Percentiles rank a stretch among this genome's conserved stretches.
Evolutionary conservation across 2,888 invertebrate species (phyloP).

Genomic region (Coleophora deauratella): DNA sequence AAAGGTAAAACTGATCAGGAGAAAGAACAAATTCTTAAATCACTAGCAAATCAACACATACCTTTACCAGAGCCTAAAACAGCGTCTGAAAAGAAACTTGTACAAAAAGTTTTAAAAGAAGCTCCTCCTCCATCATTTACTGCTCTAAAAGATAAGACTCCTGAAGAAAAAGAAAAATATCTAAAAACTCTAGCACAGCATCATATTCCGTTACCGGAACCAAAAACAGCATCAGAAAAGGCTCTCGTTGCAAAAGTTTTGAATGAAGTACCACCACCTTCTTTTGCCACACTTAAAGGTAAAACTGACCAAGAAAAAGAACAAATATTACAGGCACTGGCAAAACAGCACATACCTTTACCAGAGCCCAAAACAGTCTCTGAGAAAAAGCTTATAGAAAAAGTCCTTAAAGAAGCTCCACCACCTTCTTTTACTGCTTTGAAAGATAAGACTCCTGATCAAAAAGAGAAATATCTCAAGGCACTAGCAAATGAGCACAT

Average conservation of each 20-base stretch:
- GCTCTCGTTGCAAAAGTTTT: conserved; percentile 18
- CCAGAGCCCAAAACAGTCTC: neutral
- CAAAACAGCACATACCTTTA: conserved; percentile 19
- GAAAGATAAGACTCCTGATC: neutral
- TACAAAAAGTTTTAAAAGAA: too few species aligned
- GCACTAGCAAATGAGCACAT: neutral
- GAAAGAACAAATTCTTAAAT: too few species aligned
- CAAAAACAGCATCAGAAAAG: conserved; percentile 25
- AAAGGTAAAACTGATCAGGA: too few species aligned
- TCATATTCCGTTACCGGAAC: conserved; percentile 24
- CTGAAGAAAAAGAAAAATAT: conserved; percentile 27
- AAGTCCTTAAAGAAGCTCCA: neutral
- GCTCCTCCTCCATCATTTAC: conserved; percentile 15
- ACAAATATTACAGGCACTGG: conserved; percentile 4
- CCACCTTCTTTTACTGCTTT: neutral
- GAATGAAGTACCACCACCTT: neutral
- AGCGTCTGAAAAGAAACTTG: too few species aligned
- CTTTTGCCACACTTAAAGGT: neutral
- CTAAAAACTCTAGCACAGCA: conserved; percentile 18
- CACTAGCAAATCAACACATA: too few species aligned
- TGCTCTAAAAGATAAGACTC: conserved; percentile 26
- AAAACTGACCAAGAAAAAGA: neutral
- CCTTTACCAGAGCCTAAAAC: too few species aligned
- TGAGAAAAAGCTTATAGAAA: neutral
- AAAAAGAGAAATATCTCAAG: neutral